Evolutionary conservation across 1,140 invertebrate genomes (phyloP).

Genomic region (Leucophenga varia): DNA sequence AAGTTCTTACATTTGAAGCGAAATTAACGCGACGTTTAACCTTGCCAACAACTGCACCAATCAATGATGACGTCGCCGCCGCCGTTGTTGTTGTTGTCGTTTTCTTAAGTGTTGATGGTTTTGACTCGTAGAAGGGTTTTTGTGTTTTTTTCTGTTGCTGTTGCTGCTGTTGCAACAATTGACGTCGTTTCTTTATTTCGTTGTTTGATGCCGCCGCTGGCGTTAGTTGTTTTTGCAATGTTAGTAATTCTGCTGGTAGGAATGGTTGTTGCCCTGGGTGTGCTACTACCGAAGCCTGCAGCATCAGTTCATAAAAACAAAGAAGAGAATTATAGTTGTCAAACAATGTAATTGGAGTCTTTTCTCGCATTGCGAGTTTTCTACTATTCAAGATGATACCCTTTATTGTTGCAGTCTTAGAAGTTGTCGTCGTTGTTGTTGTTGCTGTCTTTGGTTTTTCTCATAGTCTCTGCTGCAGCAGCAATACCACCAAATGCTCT

Average conservation of each 20-base stretch:
- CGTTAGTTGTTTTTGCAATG: constrained; percentile 3
- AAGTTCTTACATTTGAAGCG: too few relatives aligned
- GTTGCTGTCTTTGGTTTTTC: too few relatives aligned
- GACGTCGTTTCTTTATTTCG: constrained; percentile 7
- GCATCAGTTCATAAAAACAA: constrained; percentile 7
- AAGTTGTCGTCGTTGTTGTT: too few relatives aligned
- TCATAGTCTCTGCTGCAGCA: too few relatives aligned
- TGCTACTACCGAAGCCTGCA: constrained; percentile 15
- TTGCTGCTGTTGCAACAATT: not conserved
- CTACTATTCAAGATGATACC: too few relatives aligned
- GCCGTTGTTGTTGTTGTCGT: not conserved
- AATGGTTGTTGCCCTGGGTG: not conserved
- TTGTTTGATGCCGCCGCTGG: constrained; percentile 3
- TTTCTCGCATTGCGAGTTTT: too few relatives aligned
- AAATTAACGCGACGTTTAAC: too few relatives aligned
- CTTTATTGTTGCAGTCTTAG: constrained; percentile 17
- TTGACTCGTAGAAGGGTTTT: too few relatives aligned
- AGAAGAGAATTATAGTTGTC: constrained; percentile 22
- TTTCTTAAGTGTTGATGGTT: not conserved
- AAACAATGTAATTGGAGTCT: constrained; percentile 26
- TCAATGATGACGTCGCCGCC: too few relatives aligned
- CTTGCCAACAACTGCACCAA: too few relatives aligned
- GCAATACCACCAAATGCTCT: too few relatives aligned
- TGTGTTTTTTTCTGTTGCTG: too few relatives aligned
- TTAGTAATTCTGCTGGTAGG: constrained; percentile 4